phyloP scores from a whole-genome alignment of 2,797 vertebrate species.

The Spheniscus humboldti region DNA sequence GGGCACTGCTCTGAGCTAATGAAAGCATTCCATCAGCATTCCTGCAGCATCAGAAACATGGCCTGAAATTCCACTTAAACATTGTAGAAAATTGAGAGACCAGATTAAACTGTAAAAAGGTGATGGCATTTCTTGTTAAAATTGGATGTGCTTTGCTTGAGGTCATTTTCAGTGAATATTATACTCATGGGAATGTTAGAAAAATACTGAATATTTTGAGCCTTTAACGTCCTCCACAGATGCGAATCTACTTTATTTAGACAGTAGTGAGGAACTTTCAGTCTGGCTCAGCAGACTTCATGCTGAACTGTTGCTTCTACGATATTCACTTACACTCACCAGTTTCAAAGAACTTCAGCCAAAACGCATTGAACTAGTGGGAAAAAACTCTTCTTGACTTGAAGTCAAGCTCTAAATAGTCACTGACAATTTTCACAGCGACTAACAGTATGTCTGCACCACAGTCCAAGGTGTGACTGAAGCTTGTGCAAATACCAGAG shows the following conservation, averaged over 20 bases:
- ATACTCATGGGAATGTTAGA: background rate
- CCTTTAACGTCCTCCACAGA: background rate
- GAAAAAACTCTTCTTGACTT: background rate
- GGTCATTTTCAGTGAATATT: background rate
- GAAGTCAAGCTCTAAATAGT: background rate
- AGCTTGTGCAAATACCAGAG: background rate
- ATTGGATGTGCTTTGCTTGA: background rate
- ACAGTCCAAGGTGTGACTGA: background rate
- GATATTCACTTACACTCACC: background rate
- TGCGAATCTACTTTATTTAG: background rate
- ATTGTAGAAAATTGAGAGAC: background rate
- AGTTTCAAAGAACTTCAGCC: background rate
- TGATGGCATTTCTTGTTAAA: background rate
- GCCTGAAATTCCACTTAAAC: constrained; percentile 22
- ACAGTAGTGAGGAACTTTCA: background rate
- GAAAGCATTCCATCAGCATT: constrained; percentile 51
- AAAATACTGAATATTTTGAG: background rate
- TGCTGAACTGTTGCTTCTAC: background rate
- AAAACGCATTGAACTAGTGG: background rate
- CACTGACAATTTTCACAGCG: background rate
- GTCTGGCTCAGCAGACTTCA: background rate
- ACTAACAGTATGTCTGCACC: background rate
- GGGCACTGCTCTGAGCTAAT: constrained; percentile 10
- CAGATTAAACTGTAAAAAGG: background rate
- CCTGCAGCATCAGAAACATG: background rate